Percentiles rank a stretch among this genome's conserved stretches.
Conservation (phyloP, 2,113 vertebrate species). For the Notothenia coriiceps region DNA sequence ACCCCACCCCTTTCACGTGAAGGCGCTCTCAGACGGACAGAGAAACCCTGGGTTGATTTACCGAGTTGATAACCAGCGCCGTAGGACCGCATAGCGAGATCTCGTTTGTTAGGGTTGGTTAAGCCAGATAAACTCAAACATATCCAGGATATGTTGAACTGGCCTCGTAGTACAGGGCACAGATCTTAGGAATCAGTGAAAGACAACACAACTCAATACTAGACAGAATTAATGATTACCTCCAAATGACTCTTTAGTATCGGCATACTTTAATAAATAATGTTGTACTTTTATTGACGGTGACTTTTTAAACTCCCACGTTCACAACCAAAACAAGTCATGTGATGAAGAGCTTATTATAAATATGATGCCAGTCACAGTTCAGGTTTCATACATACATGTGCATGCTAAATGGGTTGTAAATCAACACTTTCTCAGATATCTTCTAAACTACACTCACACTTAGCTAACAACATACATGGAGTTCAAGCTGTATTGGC, state of each 20-base stretch:
- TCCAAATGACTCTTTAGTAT: not conserved
- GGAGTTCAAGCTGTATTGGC: slow-evolving; percentile 49
- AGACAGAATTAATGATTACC: not conserved
- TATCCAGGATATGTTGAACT: no score
- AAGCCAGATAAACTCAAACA: no score
- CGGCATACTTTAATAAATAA: not conserved
- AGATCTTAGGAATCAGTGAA: not conserved
- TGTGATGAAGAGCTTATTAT: slow-evolving; percentile 43
- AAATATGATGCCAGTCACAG: slow-evolving; percentile 44
- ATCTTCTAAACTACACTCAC: slow-evolving; percentile 48
- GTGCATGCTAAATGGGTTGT: slow-evolving; percentile 58
- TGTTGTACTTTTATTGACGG: not conserved
- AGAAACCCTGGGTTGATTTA: no score
- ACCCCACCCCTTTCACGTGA: no score
- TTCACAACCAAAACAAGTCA: no score
- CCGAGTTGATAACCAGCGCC: no score
- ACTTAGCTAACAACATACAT: slow-evolving; percentile 51
- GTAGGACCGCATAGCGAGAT: no score
- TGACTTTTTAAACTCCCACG: not conserved
- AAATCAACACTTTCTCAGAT: slow-evolving; percentile 65
- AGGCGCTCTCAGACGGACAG: no score
- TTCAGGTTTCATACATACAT: slow-evolving; percentile 46
- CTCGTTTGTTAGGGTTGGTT: no score
- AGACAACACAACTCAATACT: not conserved
- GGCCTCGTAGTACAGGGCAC: no score